Conservation (phyloP, 1,140 invertebrate species). For the Bursaphelenchus mucronatus region DNA sequence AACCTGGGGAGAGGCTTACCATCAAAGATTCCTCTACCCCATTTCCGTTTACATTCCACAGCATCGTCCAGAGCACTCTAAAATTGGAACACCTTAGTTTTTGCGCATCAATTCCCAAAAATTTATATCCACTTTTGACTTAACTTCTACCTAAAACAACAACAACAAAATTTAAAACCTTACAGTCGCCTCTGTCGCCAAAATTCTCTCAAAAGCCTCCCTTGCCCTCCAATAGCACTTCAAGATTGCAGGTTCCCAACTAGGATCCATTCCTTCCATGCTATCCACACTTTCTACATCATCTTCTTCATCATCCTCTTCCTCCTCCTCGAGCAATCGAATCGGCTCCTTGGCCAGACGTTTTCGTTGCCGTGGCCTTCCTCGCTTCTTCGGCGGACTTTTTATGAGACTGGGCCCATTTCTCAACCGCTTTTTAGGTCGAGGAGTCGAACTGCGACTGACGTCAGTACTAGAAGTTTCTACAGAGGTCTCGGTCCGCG, state of each 20-base stretch:
- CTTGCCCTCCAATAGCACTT: conserved; percentile 23
- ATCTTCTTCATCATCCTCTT: conserved; percentile 3
- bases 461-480: too few species aligned
- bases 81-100: conserved; percentile 27
- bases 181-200: conserved; percentile 31
- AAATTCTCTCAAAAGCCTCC: conserved; percentile 23
- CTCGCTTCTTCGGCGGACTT: too few species aligned
- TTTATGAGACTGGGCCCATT: too few species aligned
- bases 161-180: conserved; percentile 9
- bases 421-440: too few species aligned
- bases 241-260: conserved; percentile 19
- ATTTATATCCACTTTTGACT: conserved; percentile 7
- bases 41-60: conserved; percentile 20
- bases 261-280: conserved; percentile 11
- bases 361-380: too few species aligned
- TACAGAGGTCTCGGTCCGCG: too few species aligned
- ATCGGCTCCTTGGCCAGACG: too few species aligned
- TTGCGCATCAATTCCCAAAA: conserved; percentile 19
- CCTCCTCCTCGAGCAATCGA: conserved; percentile 3
- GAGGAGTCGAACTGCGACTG: too few species aligned
- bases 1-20: not conserved
- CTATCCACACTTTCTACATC: conserved; percentile 16
- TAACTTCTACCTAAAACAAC: not conserved
- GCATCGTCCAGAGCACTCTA: conserved; percentile 14
- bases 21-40: conserved; percentile 25